Base-by-base conservation (phyloP, 2,888 invertebrate species). In the Melolontha melolontha region DNA sequence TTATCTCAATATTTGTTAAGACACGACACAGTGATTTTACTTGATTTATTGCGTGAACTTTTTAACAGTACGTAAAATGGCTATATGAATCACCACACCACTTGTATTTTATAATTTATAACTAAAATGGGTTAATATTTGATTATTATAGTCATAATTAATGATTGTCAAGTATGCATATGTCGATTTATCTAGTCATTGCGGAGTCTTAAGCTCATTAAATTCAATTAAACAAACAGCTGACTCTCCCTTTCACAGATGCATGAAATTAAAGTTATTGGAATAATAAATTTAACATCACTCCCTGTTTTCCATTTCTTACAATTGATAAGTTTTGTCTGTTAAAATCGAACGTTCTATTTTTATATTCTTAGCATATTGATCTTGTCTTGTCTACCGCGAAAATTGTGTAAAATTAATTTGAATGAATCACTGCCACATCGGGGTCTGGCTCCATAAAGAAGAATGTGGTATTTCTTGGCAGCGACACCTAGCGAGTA, bases 151-250 rank as follows among this genome's bases (percentile, higher is more conserved):
- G 10, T 34, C 14, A 14, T 52, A 52, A 52, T 7, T 39, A 52
- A 52, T 12, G 29, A 52, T 12, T 29, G 6, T 29, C 12, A n/a
- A 22, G 29, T 50, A 50, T 14, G 51, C 51, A 12, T 52, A 6
- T 29, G n/a, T 14, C 29, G 10, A 52, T 34, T 2, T 10, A n/a
- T 29, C 29, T 29, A 29, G 34, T 27, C 27, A 14, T 50, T 34
- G 29, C 29, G 12, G 51, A 34, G 10, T 14, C 34, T 34, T 7
- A 29, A 52, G 12, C 29, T 34, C 29, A 34, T 52, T 52, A 52
- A 52, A 52, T 12, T 52, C 51, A 52, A 52, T 52, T 29, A 52
- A 52, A 34, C 51, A 7, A 1, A 10, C 51, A 8, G n/a, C 29
- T 34, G 34, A 34, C 34, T 34, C 1, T 6, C 34, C 6, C 34